phyloP scores from a whole-genome alignment of 1,140 invertebrate species.

The Pseudomyrmex pallidus region DNA sequence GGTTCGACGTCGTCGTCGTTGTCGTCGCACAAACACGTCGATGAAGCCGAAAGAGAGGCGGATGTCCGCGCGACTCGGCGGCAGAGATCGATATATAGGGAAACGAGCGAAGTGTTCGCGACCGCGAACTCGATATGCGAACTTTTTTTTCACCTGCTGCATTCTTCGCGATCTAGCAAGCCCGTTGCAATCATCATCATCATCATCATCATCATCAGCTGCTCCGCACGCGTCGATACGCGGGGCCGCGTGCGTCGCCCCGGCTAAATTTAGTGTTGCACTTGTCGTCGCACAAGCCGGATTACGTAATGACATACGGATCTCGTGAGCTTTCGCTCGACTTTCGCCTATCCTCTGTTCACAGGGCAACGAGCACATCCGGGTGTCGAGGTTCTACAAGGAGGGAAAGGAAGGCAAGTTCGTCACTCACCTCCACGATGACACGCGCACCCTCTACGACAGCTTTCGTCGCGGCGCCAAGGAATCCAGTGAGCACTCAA shows the following conservation, averaged over 20 bases:
- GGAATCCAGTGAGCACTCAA: constrained; percentile 92
- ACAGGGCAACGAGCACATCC: constrained; percentile 95
- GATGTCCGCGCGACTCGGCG: not conserved
- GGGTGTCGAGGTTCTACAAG: constrained; percentile 96
- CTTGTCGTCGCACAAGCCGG: constrained; percentile 46
- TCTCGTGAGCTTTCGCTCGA: constrained; percentile 31
- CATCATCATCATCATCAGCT: not conserved
- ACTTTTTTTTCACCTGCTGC: not conserved
- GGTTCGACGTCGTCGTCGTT: constrained; percentile 57
- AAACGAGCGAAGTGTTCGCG: not conserved
- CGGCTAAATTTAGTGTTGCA: constrained; percentile 70
- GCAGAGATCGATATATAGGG: constrained; percentile 6
- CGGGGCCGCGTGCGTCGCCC: not conserved
- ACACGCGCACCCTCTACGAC: constrained; percentile 95
- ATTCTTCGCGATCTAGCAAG: too few species aligned
- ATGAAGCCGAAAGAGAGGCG: constrained; percentile 25
- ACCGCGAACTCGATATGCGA: not conserved
- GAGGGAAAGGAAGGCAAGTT: constrained; percentile 96
- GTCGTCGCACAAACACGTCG: constrained; percentile 62
- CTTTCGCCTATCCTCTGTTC: constrained; percentile 68
- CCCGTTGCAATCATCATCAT: not conserved
- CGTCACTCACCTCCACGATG: constrained; percentile 93
- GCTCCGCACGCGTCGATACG: constrained; percentile 4
- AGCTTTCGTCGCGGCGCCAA: constrained; percentile 95
- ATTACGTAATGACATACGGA: constrained; percentile 62